Evolutionary conservation across 53 echinoderm and acorn worm species (phyloP).

Genomic region (Stichopus horrens): DNA sequence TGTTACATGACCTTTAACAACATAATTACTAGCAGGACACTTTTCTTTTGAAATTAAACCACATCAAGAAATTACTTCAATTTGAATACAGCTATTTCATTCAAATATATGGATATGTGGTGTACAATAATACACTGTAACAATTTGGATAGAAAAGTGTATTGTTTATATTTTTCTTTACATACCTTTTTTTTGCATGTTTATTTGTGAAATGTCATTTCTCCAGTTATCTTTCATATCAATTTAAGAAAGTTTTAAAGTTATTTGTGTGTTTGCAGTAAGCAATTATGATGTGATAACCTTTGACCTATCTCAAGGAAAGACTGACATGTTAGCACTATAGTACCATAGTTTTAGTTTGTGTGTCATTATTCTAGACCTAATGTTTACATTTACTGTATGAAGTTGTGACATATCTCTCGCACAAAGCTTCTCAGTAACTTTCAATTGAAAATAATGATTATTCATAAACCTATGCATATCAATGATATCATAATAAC

Average conservation of each 20-base stretch:
- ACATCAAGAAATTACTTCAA: not conserved
- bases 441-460: no score
- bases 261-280: not conserved
- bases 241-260: not conserved
- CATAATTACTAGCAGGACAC: no score
- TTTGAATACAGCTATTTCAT: not conserved
- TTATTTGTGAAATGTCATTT: not conserved
- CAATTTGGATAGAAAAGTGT: not conserved
- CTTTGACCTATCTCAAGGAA: not conserved
- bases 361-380: no score
- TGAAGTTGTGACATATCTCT: no score
- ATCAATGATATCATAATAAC: no score
- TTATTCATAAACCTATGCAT: no score
- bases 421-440: no score
- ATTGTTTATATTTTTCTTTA: not conserved
- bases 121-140: not conserved
- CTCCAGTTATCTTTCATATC: not conserved
- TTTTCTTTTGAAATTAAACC: not conserved
- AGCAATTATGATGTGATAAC: not conserved
- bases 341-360: no score
- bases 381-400: no score
- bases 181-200: not conserved
- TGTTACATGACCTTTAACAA: no score
- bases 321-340: no score
- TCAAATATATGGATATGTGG: not conserved